These are phyloP conservation scores for Diorhabda elongata DNA, from an alignment of 1,140 invertebrate genomes.

Conservation along the genomic window DNA sequence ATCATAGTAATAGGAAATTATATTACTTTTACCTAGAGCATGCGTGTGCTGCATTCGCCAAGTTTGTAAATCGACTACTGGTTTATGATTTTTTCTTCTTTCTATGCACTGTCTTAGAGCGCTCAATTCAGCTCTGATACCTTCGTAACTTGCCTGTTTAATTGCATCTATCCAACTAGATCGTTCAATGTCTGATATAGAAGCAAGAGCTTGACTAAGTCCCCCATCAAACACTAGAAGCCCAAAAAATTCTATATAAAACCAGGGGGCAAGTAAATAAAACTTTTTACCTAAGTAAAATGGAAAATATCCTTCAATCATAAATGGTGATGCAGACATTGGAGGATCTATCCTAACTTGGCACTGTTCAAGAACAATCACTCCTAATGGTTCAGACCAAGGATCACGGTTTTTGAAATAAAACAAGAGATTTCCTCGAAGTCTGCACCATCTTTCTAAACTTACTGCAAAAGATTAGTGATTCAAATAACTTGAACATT, in stretches of 20 bases:
- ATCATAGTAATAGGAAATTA: background rate
- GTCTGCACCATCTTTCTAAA: conserved; percentile 81
- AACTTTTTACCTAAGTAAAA: conserved; percentile 62
- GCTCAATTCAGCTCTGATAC: conserved; percentile 72
- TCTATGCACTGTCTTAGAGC: conserved; percentile 60
- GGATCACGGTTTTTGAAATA: conserved; percentile 88
- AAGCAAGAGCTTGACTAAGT: conserved; percentile 71
- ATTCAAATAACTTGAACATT: no score
- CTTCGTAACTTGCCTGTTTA: conserved; percentile 78
- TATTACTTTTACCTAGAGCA: conserved; percentile 53
- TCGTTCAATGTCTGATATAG: conserved; percentile 74
- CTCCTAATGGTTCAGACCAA: conserved; percentile 81
- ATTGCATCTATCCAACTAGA: conserved; percentile 84
- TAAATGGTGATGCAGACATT: conserved; percentile 49
- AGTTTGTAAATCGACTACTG: conserved; percentile 64
- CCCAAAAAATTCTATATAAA: background rate
- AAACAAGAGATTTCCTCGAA: conserved; percentile 90
- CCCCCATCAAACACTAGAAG: conserved; percentile 79
- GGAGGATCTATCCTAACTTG: conserved; percentile 66
- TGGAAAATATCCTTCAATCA: conserved; percentile 58
- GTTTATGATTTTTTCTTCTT: conserved; percentile 57
- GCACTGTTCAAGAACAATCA: conserved; percentile 85
- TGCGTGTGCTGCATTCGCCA: conserved; percentile 63
- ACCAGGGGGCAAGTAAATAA: background rate
- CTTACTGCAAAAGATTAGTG: conserved; percentile 57